Conservation (phyloP, 2,113 vertebrate species). For the Petroica traversi region DNA sequence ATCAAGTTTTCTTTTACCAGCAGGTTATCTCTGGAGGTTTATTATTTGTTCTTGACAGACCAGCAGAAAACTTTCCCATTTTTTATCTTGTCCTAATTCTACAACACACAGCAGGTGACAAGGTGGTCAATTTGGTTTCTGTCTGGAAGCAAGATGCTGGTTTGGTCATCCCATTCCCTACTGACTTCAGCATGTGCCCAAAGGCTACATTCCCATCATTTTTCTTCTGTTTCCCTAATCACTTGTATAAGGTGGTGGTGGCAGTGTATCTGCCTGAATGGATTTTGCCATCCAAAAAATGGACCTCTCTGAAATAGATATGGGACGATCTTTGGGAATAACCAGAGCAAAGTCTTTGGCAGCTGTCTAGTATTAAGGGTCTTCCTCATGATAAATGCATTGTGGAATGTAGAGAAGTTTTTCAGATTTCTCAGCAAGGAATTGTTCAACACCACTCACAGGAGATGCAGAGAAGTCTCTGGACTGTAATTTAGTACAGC, state of each 20-base stretch:
- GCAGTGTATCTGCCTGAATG: not conserved
- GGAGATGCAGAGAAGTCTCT: not conserved
- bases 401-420: not conserved
- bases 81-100: not conserved
- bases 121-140: not conserved
- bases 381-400: not conserved
- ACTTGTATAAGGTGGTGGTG: not conserved
- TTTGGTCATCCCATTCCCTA: not conserved
- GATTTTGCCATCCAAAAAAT: rapidly evolving
- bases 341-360: not conserved
- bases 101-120: not conserved
- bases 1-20: not conserved
- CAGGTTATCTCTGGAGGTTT: not conserved
- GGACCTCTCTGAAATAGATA: not conserved
- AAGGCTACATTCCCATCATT: not conserved
- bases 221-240: not conserved
- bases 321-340: not conserved
- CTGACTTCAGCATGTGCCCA: not conserved
- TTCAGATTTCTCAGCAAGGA: not conserved
- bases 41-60: not conserved
- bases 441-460: not conserved
- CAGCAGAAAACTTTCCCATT: not conserved
- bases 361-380: not conserved
- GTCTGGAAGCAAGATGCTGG: not conserved
- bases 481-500: not conserved